phyloP scores from a whole-genome alignment of 1,140 invertebrate genomes.

The Atta cephalotes region DNA sequence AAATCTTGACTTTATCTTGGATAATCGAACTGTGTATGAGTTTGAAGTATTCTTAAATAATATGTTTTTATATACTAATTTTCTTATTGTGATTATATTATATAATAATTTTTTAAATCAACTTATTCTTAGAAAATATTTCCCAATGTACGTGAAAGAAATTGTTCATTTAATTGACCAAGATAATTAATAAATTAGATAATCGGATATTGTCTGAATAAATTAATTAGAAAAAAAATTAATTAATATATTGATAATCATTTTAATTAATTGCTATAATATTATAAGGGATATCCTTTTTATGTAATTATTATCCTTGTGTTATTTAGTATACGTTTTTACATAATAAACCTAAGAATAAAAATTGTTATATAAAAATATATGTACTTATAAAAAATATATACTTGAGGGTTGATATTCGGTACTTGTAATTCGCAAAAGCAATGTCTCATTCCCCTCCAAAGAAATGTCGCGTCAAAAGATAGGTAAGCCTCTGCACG shows the following conservation, averaged over 20 bases:
- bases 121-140: neutral
- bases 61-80: neutral
- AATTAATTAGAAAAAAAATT: neutral
- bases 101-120: constrained; percentile 14
- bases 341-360: neutral
- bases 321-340: neutral
- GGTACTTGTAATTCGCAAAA: constrained; percentile 36
- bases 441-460: neutral
- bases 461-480: constrained; percentile 32
- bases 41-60: neutral
- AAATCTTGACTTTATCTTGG: neutral
- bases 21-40: neutral
- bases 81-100: neutral
- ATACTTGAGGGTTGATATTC: constrained; percentile 26
- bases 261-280: neutral
- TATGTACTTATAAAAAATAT: neutral
- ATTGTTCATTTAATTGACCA: neutral
- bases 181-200: constrained; percentile 9
- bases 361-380: neutral
- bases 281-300: neutral
- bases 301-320: neutral
- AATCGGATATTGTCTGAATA: neutral
- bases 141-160: neutral
- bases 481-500: constrained; percentile 49
- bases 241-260: constrained; percentile 15